Evolutionary conservation across 1,140 invertebrate genomes (phyloP).

Genomic region (Wasmannia auropunctata): DNA sequence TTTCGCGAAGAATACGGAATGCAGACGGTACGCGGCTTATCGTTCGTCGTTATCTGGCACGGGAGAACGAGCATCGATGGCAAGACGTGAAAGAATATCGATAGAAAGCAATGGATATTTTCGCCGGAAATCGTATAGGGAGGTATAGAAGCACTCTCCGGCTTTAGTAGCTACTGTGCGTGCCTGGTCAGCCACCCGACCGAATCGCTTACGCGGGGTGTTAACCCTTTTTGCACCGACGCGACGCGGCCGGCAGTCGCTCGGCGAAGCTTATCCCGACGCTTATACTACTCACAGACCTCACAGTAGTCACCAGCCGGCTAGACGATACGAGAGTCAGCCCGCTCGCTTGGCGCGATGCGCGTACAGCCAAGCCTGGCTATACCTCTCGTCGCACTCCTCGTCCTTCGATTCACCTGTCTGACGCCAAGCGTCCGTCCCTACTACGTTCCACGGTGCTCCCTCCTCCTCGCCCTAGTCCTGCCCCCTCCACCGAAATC

Average conservation of each 20-base stretch:
- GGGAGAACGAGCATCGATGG: not conserved
- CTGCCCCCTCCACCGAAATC: constrained; percentile 75
- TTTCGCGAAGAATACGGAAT: constrained; percentile 3
- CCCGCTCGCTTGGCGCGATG: constrained; percentile 39
- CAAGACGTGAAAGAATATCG: not conserved
- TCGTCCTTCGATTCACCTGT: constrained; percentile 49
- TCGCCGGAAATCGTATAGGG: not conserved
- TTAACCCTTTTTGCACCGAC: constrained; percentile 12
- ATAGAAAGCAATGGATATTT: not conserved
- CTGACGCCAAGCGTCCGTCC: constrained; percentile 61
- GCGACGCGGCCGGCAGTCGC: not conserved
- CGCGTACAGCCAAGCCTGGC: constrained; percentile 60
- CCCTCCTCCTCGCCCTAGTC: constrained; percentile 52
- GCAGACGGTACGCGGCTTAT: not conserved
- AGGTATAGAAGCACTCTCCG: not conserved
- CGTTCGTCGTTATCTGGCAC: not conserved
- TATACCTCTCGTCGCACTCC: constrained; percentile 65
- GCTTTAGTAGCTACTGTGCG: constrained; percentile 9
- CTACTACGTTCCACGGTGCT: constrained; percentile 60
- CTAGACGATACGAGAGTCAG: constrained; percentile 45
- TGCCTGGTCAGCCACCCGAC: not conserved
- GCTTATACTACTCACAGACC: not conserved
- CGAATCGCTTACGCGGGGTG: not conserved
- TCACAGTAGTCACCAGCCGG: constrained; percentile 24
- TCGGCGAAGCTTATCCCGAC: not conserved